Base-by-base conservation (phyloP, 1,140 invertebrate genomes). In the Calephelis virginiensis region DNA sequence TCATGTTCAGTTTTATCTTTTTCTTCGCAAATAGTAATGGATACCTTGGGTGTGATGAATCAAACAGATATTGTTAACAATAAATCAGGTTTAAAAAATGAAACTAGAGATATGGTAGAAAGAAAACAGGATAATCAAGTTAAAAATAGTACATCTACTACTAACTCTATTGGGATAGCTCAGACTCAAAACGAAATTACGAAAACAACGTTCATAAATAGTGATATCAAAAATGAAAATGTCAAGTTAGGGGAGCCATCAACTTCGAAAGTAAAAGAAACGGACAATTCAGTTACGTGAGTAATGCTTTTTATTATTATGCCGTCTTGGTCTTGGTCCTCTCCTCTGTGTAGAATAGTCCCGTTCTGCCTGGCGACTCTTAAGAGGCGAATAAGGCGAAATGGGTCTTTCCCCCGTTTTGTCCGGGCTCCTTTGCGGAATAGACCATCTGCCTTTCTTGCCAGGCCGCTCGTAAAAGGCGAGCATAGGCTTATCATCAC, bases 1-100 rank as follows among this genome's bases (percentile, higher is more conserved):
- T 84, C 86, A 0, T 89, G 89, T 78, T 89, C 89, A 43, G 86
- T 91, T 9, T 69, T 91, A 40, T 89, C 89, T 14, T 89, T 86
- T 79, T 83, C 86, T 9, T 91, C 86, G 9, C 85, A 89, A 82
- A 89, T 91, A 63, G 65, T 86, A 63, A 75, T 65, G 13, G 63
- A 65, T 11, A 59, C 37, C 49, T 45, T 53, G 73, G 75, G 63
- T 60, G 76, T 53, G 74, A 73, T 43, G 67, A 68, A 63, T 74
- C 72, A 48, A 69, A 37, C 50, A 12, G 28, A 37, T 6, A 6
- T 38, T 38, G 11, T 28, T 12, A 67, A 64, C 37, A 50, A 9
- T 53, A 5, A 56, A 56, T 17, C 48, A 46, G 53, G 12, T 56
- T 12, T 56, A 11, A 56, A 56, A 56, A 10, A 56, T 11, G 50